A percentile compares a stretch with the other conserved stretches of the same genome.
These are phyloP conservation scores for Cervus canadensis DNA, from an alignment of 2,113 vertebrate species.

Conservation along the genomic window DNA sequence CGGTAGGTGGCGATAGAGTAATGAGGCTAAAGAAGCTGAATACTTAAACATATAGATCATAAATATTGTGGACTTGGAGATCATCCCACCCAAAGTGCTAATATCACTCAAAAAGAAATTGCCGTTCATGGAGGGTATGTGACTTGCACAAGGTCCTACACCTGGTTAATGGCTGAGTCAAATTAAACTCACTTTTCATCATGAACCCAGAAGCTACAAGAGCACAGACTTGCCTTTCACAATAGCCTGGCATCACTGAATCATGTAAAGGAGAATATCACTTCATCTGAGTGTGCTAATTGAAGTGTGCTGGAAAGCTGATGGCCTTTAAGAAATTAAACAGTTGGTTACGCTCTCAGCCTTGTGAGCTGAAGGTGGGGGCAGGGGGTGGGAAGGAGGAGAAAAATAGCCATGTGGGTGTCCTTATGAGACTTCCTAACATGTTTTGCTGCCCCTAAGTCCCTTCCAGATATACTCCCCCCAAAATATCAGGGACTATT, in stretches of 20 bases:
- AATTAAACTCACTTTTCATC: background rate
- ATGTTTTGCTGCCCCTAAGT: background rate
- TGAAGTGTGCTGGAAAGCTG: background rate
- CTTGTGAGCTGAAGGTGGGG: background rate
- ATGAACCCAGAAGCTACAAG: background rate
- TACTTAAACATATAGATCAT: background rate
- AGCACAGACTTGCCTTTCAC: background rate
- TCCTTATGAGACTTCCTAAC: background rate
- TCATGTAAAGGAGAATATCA: background rate
- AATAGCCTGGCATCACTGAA: background rate
- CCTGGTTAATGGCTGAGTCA: background rate
- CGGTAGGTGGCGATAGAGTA: slow-evolving; percentile 59
- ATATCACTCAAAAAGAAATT: background rate
- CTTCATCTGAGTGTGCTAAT: background rate
- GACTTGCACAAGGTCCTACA: background rate
- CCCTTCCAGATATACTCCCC: background rate
- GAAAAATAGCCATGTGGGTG: background rate
- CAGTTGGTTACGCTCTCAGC: background rate
- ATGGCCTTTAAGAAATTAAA: background rate
- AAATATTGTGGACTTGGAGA: background rate
- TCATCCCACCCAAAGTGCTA: background rate
- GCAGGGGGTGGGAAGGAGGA: background rate
- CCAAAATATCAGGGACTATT: background rate
- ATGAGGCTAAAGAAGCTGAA: background rate
- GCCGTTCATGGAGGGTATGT: background rate